phyloP scores from a whole-genome alignment of 2,797 vertebrate genomes.

The Harpagifer antarcticus region DNA sequence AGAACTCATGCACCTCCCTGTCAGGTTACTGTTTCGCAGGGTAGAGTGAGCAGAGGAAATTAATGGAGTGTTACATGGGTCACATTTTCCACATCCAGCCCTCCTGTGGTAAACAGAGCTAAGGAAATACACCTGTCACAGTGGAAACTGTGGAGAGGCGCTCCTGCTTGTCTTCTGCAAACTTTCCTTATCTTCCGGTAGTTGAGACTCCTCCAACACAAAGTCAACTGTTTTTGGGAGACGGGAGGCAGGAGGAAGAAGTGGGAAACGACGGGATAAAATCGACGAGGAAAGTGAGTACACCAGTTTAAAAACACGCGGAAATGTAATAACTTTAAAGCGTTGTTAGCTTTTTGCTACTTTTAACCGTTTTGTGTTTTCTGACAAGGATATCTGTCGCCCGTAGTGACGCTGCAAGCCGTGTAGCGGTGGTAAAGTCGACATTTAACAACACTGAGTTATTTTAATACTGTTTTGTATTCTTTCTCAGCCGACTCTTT shows the following conservation, averaged over 20 bases:
- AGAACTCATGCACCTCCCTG: conserved; percentile 4
- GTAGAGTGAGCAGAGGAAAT: not conserved
- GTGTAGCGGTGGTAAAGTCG: not conserved
- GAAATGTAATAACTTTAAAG: not conserved
- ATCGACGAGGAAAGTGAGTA: not conserved
- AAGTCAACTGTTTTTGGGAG: conserved; percentile 35
- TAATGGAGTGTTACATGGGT: not conserved
- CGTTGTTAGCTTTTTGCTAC: not conserved
- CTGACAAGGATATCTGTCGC: not conserved
- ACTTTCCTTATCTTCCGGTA: conserved; percentile 79
- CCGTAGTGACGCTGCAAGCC: conserved; percentile 3
- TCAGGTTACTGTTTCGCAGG: not conserved
- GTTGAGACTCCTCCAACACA: conserved; percentile 25
- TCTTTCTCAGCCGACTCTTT: not conserved
- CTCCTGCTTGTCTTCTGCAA: conserved; percentile 43
- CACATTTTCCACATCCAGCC: conserved; percentile 52
- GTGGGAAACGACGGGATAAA: not conserved
- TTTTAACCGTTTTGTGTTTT: conserved; percentile 11
- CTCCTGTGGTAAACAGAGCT: conserved; percentile 31
- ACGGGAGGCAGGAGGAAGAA: conserved; percentile 8
- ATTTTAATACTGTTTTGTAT: accelerated
- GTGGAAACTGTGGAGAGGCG: conserved; percentile 62
- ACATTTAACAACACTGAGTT: conserved; percentile 51
- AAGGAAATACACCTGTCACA: conserved; percentile 72
- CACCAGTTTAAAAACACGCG: not conserved